phyloP scores from a whole-genome alignment of 2,888 invertebrate genomes.

The Cephus runcator region DNA sequence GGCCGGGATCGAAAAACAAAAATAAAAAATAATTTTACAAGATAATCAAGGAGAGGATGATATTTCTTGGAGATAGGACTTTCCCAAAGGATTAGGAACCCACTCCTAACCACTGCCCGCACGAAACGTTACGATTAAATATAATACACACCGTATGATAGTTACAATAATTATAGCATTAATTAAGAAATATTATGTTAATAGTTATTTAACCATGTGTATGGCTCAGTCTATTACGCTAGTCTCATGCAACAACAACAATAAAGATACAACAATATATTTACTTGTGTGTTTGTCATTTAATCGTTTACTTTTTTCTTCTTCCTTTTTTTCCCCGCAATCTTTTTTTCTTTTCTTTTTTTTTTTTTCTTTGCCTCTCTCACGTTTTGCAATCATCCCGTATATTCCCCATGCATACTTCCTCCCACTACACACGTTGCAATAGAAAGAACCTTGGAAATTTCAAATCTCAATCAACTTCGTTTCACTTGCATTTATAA shows the following conservation, averaged over 20 bases:
- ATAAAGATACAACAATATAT: slow-evolving; percentile 61
- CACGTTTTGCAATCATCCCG: slow-evolving; percentile 34
- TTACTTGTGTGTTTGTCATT: slow-evolving; percentile 47
- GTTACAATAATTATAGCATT: slow-evolving; percentile 58
- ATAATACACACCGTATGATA: slow-evolving; percentile 59
- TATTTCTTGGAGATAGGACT: too few relatives aligned
- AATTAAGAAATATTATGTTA: slow-evolving; percentile 59
- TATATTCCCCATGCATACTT: slow-evolving; percentile 31
- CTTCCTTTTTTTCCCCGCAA: slow-evolving; percentile 27
- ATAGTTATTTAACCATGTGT: slow-evolving; percentile 57
- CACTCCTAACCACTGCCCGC: slow-evolving; percentile 52
- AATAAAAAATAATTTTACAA: too few relatives aligned
- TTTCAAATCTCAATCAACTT: slow-evolving; percentile 33
- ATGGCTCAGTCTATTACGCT: slow-evolving; percentile 63
- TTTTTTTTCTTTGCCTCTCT: slow-evolving; percentile 11
- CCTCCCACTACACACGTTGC: slow-evolving; percentile 19
- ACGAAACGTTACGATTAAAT: slow-evolving; percentile 58
- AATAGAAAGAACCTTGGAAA: slow-evolving; percentile 48
- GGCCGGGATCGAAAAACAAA: too few relatives aligned
- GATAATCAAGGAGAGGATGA: too few relatives aligned
- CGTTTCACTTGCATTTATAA: slow-evolving; percentile 27
- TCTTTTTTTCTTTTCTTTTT: slow-evolving; percentile 17
- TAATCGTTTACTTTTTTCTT: slow-evolving; percentile 11
- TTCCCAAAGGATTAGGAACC: slow-evolving; percentile 48
- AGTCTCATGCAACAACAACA: slow-evolving; percentile 63